These are phyloP conservation scores for Carettochelys insculpta DNA, from an alignment of 2,113 vertebrate genomes.

Conservation along the genomic window DNA sequence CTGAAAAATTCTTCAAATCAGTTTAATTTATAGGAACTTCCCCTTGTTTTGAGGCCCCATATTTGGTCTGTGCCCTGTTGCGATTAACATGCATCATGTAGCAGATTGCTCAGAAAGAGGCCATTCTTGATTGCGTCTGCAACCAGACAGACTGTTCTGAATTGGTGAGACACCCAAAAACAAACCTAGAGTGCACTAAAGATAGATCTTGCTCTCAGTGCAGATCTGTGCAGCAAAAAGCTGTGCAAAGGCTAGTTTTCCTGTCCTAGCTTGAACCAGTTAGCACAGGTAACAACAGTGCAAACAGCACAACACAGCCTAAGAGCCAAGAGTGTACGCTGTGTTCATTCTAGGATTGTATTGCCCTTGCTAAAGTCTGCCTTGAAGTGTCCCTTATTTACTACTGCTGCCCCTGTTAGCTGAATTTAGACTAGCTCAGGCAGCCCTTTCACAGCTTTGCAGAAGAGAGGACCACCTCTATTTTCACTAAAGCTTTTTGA, in stretches of 20 bases:
- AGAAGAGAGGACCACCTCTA: neutral
- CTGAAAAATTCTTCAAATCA: neutral
- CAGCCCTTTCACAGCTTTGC: neutral
- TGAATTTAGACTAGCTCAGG: neutral
- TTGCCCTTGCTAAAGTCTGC: neutral
- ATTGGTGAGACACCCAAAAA: neutral
- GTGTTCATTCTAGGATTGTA: neutral
- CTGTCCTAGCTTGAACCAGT: neutral
- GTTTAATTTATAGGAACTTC: neutral
- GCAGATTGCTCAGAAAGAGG: rapidly evolving
- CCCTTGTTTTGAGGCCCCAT: neutral
- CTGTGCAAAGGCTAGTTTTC: neutral
- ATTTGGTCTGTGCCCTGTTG: neutral
- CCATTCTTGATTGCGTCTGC: neutral
- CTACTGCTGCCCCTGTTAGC: neutral
- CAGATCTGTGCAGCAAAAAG: neutral
- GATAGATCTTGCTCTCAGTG: neutral
- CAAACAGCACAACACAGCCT: neutral
- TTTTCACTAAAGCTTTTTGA: neutral
- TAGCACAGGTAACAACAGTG: neutral
- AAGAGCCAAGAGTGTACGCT: neutral
- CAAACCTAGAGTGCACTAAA: neutral
- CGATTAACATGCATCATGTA: neutral
- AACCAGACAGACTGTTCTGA: rapidly evolving
- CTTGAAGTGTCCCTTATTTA: neutral